Percentiles rank a stretch among this genome's conserved stretches.
Conservation (phyloP, 2,888 invertebrate species). For the Iphiclides podalirius region DNA sequence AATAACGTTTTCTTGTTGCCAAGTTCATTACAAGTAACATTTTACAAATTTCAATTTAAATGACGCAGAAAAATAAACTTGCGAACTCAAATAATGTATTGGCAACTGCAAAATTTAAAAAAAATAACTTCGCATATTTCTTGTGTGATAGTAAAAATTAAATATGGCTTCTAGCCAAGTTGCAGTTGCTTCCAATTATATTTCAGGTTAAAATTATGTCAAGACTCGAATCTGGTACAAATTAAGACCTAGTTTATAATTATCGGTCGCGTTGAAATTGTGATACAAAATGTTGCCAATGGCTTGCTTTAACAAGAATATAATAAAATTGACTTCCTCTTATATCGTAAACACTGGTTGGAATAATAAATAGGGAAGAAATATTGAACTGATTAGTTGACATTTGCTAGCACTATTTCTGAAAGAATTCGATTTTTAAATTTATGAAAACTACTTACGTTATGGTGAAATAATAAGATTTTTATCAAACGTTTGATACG, state of each 20-base stretch:
- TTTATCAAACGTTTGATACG: too few species aligned
- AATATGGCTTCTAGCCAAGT: conserved; percentile 65
- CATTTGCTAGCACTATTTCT: too few species aligned
- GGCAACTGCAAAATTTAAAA: too few species aligned
- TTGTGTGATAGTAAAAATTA: conserved; percentile 61
- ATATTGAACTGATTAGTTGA: too few species aligned
- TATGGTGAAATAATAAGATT: too few species aligned
- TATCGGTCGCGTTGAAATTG: conserved; percentile 6
- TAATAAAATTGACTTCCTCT: not conserved
- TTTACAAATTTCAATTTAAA: too few species aligned
- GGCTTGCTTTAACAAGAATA: not conserved
- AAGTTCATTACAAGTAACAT: too few species aligned
- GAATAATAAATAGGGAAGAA: not conserved
- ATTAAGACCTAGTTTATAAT: conserved; percentile 36
- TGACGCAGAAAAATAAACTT: too few species aligned
- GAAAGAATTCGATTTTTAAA: too few species aligned
- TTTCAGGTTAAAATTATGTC: conserved; percentile 74
- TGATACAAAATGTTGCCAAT: conserved; percentile 12
- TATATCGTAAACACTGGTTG: not conserved
- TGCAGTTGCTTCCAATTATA: conserved; percentile 74
- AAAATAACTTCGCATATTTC: conserved; percentile 43
- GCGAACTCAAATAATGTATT: too few species aligned
- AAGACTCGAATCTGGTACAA: conserved; percentile 62
- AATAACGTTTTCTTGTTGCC: too few species aligned
- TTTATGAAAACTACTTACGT: too few species aligned